Evolutionary conservation across 2,888 invertebrate genomes (phyloP).

Genomic region (Ypsolopha scabrella): DNA sequence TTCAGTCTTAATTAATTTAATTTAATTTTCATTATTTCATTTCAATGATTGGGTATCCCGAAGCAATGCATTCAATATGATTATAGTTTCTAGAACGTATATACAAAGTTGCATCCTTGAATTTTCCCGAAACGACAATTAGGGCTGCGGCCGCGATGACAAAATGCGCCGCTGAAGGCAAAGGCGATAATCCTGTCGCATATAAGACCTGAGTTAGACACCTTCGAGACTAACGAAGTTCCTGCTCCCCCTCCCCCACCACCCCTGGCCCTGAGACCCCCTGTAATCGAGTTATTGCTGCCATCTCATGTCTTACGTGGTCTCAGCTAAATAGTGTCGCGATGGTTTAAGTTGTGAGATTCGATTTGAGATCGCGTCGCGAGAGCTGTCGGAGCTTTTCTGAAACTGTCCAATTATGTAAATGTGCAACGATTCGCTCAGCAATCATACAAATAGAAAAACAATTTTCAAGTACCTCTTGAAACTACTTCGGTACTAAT

Average conservation of each 20-base stretch:
- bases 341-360: slow-evolving; percentile 4
- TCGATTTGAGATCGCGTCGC: background rate
- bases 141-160: slow-evolving; percentile 15
- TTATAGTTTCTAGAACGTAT: background rate
- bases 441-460: background rate
- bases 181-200: slow-evolving; percentile 51
- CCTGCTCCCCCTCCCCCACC: slow-evolving; percentile 43
- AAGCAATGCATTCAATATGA: background rate
- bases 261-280: slow-evolving; percentile 21
- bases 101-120: background rate
- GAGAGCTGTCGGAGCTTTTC: background rate
- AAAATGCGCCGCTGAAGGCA: slow-evolving; percentile 47
- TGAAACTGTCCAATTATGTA: background rate
- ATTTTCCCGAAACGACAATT: slow-evolving; percentile 1
- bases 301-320: slow-evolving; percentile 50
- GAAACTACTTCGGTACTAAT: too few species aligned
- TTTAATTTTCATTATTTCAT: too few species aligned
- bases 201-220: slow-evolving; percentile 49
- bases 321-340: slow-evolving; percentile 15
- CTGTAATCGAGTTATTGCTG: slow-evolving; percentile 60
- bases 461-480: too few species aligned
- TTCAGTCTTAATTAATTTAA: too few species aligned
- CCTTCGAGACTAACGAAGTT: slow-evolving; percentile 66
- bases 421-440: background rate
- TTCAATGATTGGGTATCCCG: background rate